Evolutionary conservation across 2,113 vertebrate species (phyloP).

Genomic region (Catagonus wagneri): DNA sequence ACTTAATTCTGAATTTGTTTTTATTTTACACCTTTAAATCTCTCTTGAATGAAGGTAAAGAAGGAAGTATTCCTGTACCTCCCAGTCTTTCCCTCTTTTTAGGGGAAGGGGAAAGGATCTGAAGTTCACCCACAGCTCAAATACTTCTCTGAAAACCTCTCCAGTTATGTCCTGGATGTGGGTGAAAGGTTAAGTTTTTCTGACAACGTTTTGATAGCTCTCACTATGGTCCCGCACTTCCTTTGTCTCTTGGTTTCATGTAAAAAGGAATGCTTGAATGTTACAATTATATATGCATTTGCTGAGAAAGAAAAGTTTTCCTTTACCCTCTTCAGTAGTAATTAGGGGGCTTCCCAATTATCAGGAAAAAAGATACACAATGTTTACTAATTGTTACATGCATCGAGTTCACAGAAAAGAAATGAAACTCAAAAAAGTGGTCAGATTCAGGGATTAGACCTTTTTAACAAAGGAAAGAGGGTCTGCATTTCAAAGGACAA

Average conservation of each 20-base stretch:
- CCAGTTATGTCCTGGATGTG: not conserved
- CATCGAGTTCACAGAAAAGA: not conserved
- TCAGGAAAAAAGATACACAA: not conserved
- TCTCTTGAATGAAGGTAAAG: not conserved
- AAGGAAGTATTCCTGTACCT: not conserved
- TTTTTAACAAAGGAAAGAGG: not conserved
- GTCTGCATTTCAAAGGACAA: not conserved
- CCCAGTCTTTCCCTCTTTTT: not conserved
- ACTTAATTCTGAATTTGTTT: not conserved
- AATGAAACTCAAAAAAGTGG: constrained; percentile 19
- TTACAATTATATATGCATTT: constrained; percentile 6
- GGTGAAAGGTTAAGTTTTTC: not conserved
- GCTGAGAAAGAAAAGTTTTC: not conserved
- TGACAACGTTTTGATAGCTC: not conserved
- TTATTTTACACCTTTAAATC: not conserved
- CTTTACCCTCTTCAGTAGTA: not conserved
- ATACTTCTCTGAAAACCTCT: not conserved
- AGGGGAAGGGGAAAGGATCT: not conserved
- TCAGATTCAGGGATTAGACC: not conserved
- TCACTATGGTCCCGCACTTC: not conserved
- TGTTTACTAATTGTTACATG: not conserved
- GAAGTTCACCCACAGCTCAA: not conserved
- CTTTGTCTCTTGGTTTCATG: not conserved
- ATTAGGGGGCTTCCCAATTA: not conserved
- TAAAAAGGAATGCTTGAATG: not conserved